Base-by-base conservation (phyloP, 2,797 vertebrate species). In the Lepus oiostolus region DNA sequence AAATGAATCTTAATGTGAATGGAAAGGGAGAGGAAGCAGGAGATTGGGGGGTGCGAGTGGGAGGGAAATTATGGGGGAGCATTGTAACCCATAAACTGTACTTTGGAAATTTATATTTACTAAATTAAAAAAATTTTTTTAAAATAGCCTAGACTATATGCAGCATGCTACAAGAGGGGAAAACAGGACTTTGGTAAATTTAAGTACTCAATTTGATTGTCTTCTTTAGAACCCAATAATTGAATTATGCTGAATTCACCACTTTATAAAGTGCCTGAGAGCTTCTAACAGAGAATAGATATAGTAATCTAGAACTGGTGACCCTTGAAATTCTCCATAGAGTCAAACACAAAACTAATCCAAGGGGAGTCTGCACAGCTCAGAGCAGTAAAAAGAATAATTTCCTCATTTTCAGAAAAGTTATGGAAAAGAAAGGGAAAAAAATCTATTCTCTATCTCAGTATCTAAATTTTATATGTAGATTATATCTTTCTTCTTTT, bases 341-440 rank as follows among this genome's bases (percentile, higher is more conserved):
- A n/a, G 32, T 8, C 14, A 60, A 63, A 75, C 9, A 54, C 13
- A 22, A 91, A 67, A 75, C 35, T 47, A 42, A 85, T 50, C 19
- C 16, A 10, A 0, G 16, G 7, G 7, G 26, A 32, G 10, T 75
- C 32, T 87, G 13, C 2, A 52, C 22, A 86, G 35, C 26, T 83
- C 54, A 76, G 82, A 47, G 10, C 2, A 68, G 26, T n/a, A 72
- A 83, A 85, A 80, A 42, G 68, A 80, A 11, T 67, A 86, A 65
- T 13, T 60, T 65, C 30, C 62, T 50, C n/a, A 75, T 54, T 87
- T 93, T 93, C 50, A 88, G 21, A 95, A 95, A 70, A 74, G 13
- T 16, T 88, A 76, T 38, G 47, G 17, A 71, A 92, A 95, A 84
- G 26, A 72, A 12, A 94, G 26, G 19, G 77, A 67, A 38, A 71